phyloP scores from a whole-genome alignment of 2,797 vertebrate genomes.

The Austrolebias charrua region DNA sequence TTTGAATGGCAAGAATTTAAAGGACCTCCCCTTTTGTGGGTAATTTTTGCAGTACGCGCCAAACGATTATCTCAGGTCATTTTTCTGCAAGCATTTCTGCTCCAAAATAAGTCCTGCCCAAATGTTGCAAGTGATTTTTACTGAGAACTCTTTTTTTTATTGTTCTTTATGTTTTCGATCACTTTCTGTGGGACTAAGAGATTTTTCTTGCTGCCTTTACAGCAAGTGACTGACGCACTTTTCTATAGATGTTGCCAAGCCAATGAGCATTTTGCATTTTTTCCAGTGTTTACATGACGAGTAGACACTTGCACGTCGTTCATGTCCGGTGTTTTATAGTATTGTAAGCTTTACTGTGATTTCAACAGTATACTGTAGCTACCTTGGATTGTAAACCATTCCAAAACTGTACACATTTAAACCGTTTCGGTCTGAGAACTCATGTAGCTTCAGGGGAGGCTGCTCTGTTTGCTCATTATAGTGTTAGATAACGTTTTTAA shows the following conservation, averaged over 20 bases:
- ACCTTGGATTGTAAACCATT: slow-evolving; percentile 82
- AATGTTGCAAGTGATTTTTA: slow-evolving; percentile 53
- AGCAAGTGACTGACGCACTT: slow-evolving; percentile 90
- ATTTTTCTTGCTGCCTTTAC: slow-evolving; percentile 66
- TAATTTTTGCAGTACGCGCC: slow-evolving; percentile 50
- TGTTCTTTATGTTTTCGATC: slow-evolving; percentile 68
- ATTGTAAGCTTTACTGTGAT: slow-evolving; percentile 66
- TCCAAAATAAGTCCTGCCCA: slow-evolving; percentile 79
- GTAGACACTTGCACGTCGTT: slow-evolving; percentile 66
- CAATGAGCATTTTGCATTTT: slow-evolving; percentile 80
- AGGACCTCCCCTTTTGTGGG: slow-evolving; percentile 23
- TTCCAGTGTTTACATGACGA: slow-evolving; percentile 58
- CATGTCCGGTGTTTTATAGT: slow-evolving; percentile 61
- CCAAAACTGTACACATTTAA: slow-evolving; percentile 73
- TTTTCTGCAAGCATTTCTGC: slow-evolving; percentile 78
- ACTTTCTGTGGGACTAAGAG: slow-evolving; percentile 65
- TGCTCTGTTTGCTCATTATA: background rate
- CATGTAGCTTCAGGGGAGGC: slow-evolving; percentile 10
- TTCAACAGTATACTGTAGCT: slow-evolving; percentile 64
- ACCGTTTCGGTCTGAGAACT: slow-evolving; percentile 79
- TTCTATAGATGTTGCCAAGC: slow-evolving; percentile 93
- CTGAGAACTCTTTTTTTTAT: slow-evolving; percentile 71
- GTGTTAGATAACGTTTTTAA: background rate
- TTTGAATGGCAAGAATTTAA: slow-evolving; percentile 68
- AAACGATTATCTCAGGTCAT: slow-evolving; percentile 79